phyloP scores from a whole-genome alignment of 2,888 invertebrate genomes.

The Drosophila algonquin region DNA sequence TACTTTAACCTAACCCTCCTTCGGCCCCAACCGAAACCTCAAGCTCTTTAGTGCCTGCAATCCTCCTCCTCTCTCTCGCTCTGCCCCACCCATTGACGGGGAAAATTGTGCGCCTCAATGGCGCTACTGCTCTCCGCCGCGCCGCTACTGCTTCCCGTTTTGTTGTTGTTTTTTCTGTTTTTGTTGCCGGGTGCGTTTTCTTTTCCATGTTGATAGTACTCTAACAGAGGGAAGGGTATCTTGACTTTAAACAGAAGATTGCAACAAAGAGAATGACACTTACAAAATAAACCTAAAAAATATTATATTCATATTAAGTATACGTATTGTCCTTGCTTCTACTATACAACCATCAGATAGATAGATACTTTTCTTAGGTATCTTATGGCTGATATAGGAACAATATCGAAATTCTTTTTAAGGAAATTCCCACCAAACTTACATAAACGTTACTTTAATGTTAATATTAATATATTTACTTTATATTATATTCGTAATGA shows the following conservation, averaged over 20 bases:
- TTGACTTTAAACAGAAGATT: neutral
- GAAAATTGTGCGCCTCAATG: conserved; percentile 75
- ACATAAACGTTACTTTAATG: too few relatives aligned
- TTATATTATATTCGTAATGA: too few relatives aligned
- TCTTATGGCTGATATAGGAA: too few relatives aligned
- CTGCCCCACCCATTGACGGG: conserved; percentile 21
- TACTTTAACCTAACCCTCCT: conserved; percentile 64
- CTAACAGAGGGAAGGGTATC: neutral
- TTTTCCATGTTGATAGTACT: neutral
- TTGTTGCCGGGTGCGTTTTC: conserved; percentile 46
- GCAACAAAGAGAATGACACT: neutral
- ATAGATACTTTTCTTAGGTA: too few relatives aligned
- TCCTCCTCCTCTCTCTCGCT: neutral
- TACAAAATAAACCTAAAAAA: too few relatives aligned
- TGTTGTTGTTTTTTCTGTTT: conserved; percentile 14
- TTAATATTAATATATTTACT: too few relatives aligned
- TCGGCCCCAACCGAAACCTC: neutral
- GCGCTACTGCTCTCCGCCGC: conserved; percentile 55
- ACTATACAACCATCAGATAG: too few relatives aligned
- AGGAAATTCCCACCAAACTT: too few relatives aligned
- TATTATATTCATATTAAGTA: too few relatives aligned
- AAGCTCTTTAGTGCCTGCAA: neutral
- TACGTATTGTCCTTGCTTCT: too few relatives aligned
- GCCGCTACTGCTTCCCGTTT: neutral
- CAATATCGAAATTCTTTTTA: too few relatives aligned